Evolutionary conservation across 92 coral and sea anemone genomes (phyloP).

Genomic region (Zoanthus sansibaricus): DNA sequence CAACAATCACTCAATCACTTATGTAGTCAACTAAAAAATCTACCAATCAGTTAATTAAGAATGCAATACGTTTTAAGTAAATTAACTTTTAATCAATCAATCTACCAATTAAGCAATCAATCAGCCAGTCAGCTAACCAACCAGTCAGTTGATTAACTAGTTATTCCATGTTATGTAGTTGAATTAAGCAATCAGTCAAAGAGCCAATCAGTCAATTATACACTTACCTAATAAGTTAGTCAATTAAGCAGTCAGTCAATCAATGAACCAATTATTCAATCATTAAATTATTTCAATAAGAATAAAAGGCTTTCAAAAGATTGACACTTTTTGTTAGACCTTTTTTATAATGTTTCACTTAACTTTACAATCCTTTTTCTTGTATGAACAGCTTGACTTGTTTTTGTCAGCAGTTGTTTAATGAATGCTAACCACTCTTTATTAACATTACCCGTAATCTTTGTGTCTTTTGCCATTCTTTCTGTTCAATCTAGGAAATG

Average conservation of each 20-base stretch:
- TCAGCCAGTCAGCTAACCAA: too few species aligned
- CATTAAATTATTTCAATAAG: not conserved
- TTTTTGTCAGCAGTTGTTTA: not conserved
- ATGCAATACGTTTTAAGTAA: too few species aligned
- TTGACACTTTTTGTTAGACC: not conserved
- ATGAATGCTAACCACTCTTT: not conserved
- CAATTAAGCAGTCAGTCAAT: not conserved
- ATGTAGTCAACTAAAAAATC: too few species aligned
- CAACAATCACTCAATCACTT: too few species aligned
- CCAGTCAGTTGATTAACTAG: not conserved
- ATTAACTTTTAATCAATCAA: too few species aligned
- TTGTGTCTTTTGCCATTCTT: not conserved
- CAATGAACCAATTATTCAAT: not conserved
- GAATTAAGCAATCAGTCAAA: not conserved
- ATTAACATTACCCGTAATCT: conserved; percentile 3
- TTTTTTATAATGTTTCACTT: not conserved
- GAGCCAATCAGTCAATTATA: not conserved
- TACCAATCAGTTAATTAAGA: too few species aligned
- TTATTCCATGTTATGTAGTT: not conserved
- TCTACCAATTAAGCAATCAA: too few species aligned
- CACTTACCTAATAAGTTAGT: not conserved
- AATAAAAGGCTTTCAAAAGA: not conserved
- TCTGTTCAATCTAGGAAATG: conserved; percentile 26
- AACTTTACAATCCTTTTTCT: not conserved
- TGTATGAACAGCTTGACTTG: not conserved